Conservation (phyloP, 30 jellyfish, hydroid and myxozoan genomes). For the Aurelia coerulea region DNA sequence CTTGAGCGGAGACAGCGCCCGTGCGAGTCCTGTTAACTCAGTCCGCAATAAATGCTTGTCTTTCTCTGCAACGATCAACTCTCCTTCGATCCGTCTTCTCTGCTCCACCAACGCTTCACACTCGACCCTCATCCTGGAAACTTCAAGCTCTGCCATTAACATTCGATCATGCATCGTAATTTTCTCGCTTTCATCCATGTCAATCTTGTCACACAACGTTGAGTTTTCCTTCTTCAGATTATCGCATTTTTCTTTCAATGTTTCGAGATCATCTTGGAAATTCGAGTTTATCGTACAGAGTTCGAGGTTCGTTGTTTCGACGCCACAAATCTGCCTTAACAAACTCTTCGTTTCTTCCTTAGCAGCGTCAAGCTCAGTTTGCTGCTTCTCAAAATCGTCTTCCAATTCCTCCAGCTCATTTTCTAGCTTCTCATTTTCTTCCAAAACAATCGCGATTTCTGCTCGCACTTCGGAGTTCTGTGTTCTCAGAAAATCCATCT, state of each 20-base stretch:
- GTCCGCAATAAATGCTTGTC: constrained; percentile 73
- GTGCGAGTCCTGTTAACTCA: constrained; percentile 92
- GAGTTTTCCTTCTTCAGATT: constrained; percentile 67
- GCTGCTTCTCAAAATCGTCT: constrained; percentile 84
- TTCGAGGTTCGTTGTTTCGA: constrained; percentile 85
- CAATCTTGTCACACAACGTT: constrained; percentile 56
- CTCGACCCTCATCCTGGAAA: constrained; percentile 88
- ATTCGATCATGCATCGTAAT: constrained; percentile 88
- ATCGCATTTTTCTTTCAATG: constrained; percentile 63
- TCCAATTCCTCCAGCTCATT: constrained; percentile 90
- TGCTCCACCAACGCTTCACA: constrained; percentile 75
- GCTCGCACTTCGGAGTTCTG: constrained; percentile 95
- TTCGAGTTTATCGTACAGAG: constrained; percentile 84
- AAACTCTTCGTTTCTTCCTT: constrained; percentile 89
- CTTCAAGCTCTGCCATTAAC: constrained; percentile 98
- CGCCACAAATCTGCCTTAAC: constrained; percentile 93
- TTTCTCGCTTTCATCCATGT: constrained; percentile 65
- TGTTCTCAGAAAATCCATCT: constrained; percentile 81
- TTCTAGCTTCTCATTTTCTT: constrained; percentile 93
- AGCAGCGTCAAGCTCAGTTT: constrained; percentile 78
- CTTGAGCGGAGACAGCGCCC: constrained; percentile 97
- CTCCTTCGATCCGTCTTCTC: constrained; percentile 73
- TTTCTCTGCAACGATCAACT: constrained; percentile 77
- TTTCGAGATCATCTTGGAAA: constrained; percentile 89
- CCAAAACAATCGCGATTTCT: constrained; percentile 93